Evolutionary conservation across 2,888 invertebrate genomes (phyloP).

Genomic region (Dendrolimus pini): DNA sequence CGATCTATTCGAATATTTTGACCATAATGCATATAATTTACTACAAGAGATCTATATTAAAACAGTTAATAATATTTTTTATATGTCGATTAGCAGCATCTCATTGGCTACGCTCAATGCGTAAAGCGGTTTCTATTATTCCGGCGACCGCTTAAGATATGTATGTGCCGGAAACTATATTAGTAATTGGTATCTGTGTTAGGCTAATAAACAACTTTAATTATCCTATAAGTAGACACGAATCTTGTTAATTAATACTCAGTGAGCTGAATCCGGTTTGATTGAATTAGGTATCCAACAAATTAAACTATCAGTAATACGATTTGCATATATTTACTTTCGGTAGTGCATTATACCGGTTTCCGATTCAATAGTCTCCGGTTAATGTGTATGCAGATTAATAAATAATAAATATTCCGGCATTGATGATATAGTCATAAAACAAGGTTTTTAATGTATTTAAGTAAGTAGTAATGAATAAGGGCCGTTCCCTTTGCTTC

Average conservation of each 20-base stretch:
- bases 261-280: conserved; percentile 22
- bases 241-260: conserved; percentile 19
- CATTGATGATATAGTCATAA: background rate
- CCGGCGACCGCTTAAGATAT: too few species aligned
- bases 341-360: conserved; percentile 16
- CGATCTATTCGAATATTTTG: too few species aligned
- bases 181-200: too few species aligned
- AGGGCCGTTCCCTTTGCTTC: too few species aligned
- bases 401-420: background rate
- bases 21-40: too few species aligned
- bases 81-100: too few species aligned
- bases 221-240: conserved; percentile 4
- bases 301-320: conserved; percentile 21
- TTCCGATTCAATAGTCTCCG: conserved; percentile 14
- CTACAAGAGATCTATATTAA: too few species aligned
- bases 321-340: conserved; percentile 21
- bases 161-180: too few species aligned
- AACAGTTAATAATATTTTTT: too few species aligned
- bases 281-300: conserved; percentile 25
- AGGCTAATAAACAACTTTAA: too few species aligned
- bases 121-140: too few species aligned
- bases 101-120: too few species aligned
- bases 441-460: background rate
- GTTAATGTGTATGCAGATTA: conserved; percentile 15
- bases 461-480: background rate